Evolutionary conservation across 1,140 invertebrate species (phyloP).

Genomic region (Temnothorax curvispinosus): DNA sequence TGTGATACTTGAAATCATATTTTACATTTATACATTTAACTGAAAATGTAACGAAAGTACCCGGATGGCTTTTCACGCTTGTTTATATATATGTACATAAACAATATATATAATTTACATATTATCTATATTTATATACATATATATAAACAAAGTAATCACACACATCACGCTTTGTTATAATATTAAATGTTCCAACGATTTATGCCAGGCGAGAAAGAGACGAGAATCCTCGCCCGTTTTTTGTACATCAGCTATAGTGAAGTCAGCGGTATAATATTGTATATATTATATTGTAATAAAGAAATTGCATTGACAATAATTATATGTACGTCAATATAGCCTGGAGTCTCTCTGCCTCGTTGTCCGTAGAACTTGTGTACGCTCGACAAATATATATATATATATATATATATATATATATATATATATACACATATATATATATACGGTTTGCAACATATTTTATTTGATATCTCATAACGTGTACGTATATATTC

Average conservation of each 20-base stretch:
- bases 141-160: conserved; percentile 11
- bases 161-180: conserved; percentile 1
- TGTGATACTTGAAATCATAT: neutral
- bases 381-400: neutral
- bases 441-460: conserved; percentile 13
- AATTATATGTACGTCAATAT: conserved; percentile 59
- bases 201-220: conserved; percentile 31
- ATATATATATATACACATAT: too few species aligned
- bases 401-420: too few species aligned
- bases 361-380: conserved; percentile 18
- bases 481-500: neutral
- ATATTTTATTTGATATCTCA: conserved; percentile 29
- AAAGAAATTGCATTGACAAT: conserved; percentile 79
- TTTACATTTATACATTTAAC: conserved; percentile 3
- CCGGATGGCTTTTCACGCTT: conserved; percentile 11
- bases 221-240: conserved; percentile 23
- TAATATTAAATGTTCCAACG: conserved; percentile 21
- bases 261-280: conserved; percentile 63
- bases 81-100: neutral
- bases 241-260: conserved; percentile 76
- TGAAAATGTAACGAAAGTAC: conserved; percentile 13
- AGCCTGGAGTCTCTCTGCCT: conserved; percentile 14
- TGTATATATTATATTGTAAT: conserved; percentile 83
- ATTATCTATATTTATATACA: conserved; percentile 6
- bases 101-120: neutral